Conservation (phyloP, 2,888 invertebrate genomes). For the Cecidostiba fungosa region DNA sequence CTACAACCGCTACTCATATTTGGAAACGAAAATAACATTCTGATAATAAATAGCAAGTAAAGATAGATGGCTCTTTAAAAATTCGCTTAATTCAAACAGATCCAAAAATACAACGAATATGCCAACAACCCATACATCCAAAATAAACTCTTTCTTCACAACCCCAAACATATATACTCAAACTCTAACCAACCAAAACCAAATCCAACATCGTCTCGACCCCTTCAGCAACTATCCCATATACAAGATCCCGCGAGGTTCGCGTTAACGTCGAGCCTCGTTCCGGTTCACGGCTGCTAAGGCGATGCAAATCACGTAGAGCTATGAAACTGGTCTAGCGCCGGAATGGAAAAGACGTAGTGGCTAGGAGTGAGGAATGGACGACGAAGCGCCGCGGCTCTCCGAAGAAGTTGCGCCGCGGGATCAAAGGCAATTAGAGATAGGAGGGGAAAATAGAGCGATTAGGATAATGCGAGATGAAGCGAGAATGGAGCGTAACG, state of each 20-base stretch:
- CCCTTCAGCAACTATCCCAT: neutral
- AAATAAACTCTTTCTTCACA: too few relatives aligned
- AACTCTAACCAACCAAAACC: neutral
- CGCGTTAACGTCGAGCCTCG: conserved; percentile 8
- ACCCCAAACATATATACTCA: neutral
- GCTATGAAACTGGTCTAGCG: conserved; percentile 61
- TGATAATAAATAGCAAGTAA: too few relatives aligned
- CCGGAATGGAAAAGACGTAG: conserved; percentile 37
- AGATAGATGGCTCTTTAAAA: too few relatives aligned
- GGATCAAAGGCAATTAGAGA: conserved; percentile 46
- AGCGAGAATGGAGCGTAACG: conserved; percentile 9
- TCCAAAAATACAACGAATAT: too few relatives aligned
- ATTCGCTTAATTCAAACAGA: too few relatives aligned
- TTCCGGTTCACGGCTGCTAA: conserved; percentile 6
- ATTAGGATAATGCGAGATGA: conserved; percentile 47
- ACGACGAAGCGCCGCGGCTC: neutral
- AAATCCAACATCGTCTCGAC: too few relatives aligned
- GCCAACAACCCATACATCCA: too few relatives aligned
- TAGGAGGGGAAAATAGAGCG: conserved; percentile 34
- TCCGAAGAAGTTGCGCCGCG: conserved; percentile 36
- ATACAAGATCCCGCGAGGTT: conserved; percentile 7
- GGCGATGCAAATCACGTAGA: conserved; percentile 67
- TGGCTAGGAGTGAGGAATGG: conserved; percentile 19
- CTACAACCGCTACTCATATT: too few relatives aligned
- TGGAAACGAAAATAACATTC: too few relatives aligned